phyloP scores from a whole-genome alignment of 2,797 vertebrate genomes.

The Siniperca scherzeri region DNA sequence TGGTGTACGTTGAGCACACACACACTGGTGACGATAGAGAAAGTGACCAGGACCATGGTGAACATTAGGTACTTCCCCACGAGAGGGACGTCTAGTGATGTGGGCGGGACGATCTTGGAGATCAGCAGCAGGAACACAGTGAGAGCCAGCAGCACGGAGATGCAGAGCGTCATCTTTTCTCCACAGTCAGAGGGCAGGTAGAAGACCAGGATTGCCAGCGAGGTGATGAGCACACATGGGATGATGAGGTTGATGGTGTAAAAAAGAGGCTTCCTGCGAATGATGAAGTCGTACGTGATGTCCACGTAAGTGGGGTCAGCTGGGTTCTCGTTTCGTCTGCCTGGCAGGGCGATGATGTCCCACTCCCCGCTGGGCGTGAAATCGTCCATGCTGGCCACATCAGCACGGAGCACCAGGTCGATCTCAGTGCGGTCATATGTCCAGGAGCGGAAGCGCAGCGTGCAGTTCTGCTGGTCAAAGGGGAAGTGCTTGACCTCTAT shows the following conservation, averaged over 20 bases:
- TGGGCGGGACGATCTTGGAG: constrained; percentile 97
- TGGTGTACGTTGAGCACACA: constrained; percentile 97
- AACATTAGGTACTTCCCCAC: constrained; percentile 99
- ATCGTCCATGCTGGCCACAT: constrained; percentile 97
- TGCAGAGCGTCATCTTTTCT: constrained; percentile 97
- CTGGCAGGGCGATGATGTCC: constrained; percentile 97
- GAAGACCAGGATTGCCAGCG: constrained; percentile 95
- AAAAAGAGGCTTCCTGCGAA: constrained; percentile 96
- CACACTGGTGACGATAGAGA: constrained; percentile 97
- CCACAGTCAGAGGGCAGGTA: constrained; percentile 96
- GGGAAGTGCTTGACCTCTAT: constrained; percentile 99
- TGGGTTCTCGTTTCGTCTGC: constrained; percentile 94
- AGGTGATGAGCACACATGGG: constrained; percentile 96
- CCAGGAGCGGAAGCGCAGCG: constrained; percentile 97
- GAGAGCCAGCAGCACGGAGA: constrained; percentile 95
- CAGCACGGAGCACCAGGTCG: constrained; percentile 93
- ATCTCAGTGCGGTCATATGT: constrained; percentile 97
- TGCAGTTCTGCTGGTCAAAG: constrained; percentile 99
- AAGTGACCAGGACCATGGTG: constrained; percentile 98
- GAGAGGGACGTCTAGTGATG: constrained; percentile 95
- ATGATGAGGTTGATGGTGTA: constrained; percentile 99
- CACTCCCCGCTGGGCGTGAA: constrained; percentile 98
- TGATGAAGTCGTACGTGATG: constrained; percentile 98
- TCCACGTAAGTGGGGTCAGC: constrained; percentile 95
- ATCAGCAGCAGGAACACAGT: constrained; percentile 97